Percentiles rank a stretch among this genome's conserved stretches.
These are phyloP conservation scores for Chymomyza procnemis DNA, from an alignment of 2,888 invertebrate species.

Conservation along the genomic window DNA sequence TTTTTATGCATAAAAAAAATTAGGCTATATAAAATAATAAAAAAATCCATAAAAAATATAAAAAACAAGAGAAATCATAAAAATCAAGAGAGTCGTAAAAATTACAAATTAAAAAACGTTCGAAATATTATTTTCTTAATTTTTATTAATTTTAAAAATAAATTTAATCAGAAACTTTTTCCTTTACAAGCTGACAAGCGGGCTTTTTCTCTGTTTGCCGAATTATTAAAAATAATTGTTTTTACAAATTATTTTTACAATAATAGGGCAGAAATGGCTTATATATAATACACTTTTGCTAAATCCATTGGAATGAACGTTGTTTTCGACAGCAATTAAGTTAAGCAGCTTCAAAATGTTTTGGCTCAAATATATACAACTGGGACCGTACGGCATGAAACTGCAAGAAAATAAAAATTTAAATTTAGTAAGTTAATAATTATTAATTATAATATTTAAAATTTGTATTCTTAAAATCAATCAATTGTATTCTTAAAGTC, in stretches of 20 bases:
- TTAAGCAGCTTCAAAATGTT: slow-evolving; percentile 26
- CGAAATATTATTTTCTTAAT: slow-evolving; percentile 3
- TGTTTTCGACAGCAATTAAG: slow-evolving; percentile 59
- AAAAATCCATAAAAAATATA: too few relatives aligned
- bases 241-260: slow-evolving; percentile 51
- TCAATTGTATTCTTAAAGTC: too few relatives aligned
- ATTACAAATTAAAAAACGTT: slow-evolving; percentile 1
- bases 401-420: background rate
- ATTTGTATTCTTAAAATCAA: too few relatives aligned
- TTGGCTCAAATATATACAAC: slow-evolving; percentile 27
- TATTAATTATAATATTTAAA: background rate
- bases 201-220: slow-evolving; percentile 2
- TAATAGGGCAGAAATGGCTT: slow-evolving; percentile 36
- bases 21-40: slow-evolving; percentile 19
- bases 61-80: too few relatives aligned
- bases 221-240: background rate
- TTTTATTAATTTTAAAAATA: slow-evolving; percentile 37
- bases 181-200: slow-evolving; percentile 52
- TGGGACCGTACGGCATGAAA: background rate
- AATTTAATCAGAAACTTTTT: slow-evolving; percentile 33
- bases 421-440: background rate
- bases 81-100: too few relatives aligned
- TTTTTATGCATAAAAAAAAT: slow-evolving; percentile 16
- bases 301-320: slow-evolving; percentile 40
- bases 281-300: slow-evolving; percentile 49